A percentile compares a stretch with the other conserved stretches of the same genome.
These are phyloP conservation scores for Crenuchus spilurus DNA, from an alignment of 2,797 vertebrate genomes.

Conservation along the genomic window DNA sequence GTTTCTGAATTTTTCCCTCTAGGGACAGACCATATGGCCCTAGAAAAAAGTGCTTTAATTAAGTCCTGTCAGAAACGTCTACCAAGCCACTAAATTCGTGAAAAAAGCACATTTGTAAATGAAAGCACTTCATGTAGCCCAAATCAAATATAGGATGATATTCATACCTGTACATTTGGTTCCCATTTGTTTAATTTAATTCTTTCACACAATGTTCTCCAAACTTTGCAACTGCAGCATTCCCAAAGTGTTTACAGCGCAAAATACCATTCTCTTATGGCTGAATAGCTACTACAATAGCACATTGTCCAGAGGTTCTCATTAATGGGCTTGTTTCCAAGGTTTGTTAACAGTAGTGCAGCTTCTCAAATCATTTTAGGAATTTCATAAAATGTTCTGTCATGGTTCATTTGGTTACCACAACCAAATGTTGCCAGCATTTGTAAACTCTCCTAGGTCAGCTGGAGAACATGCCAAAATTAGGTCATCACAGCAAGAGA, in stretches of 20 bases:
- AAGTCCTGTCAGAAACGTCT: constrained; percentile 1
- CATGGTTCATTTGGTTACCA: not conserved
- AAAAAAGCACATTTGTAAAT: not conserved
- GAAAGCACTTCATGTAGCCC: not conserved
- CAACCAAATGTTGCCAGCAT: not conserved
- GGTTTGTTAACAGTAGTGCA: not conserved
- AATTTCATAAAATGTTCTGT: not conserved
- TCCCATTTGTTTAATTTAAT: not conserved
- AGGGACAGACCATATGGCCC: constrained; percentile 21
- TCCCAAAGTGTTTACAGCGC: not conserved
- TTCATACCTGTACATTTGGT: not conserved
- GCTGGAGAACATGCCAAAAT: not conserved
- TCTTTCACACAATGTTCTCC: not conserved
- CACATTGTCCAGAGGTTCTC: not conserved
- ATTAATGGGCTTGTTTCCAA: not conserved
- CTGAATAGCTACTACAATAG: constrained; percentile 2
- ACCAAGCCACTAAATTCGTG: not conserved
- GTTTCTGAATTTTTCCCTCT: constrained; percentile 8
- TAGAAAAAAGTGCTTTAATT: constrained; percentile 21
- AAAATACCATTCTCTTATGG: not conserved
- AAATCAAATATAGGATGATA: not conserved
- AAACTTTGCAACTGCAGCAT: not conserved
- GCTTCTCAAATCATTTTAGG: not conserved
- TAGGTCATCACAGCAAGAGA: not conserved
- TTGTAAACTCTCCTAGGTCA: not conserved